Evolutionary conservation across 2,797 vertebrate genomes (phyloP).

Genomic region (Sarcoramphus papa): DNA sequence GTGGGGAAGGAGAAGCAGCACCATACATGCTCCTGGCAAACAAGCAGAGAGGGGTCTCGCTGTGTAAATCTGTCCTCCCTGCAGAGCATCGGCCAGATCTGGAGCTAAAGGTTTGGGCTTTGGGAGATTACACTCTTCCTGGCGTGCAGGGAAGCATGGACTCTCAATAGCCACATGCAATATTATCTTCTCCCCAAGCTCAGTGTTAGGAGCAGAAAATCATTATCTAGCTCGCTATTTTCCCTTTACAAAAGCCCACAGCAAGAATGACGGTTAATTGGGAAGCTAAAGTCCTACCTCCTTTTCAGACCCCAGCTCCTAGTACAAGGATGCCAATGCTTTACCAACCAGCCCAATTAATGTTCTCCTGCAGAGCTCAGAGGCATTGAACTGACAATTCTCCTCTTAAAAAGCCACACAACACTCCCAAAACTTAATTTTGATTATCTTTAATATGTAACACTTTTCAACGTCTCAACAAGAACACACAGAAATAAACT

Average conservation of each 20-base stretch:
- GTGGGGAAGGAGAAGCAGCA: not conserved
- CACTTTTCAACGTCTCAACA: not conserved
- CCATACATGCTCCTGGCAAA: not conserved
- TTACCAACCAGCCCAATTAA: not conserved
- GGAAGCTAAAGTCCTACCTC: not conserved
- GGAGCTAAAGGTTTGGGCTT: not conserved
- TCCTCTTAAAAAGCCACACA: not conserved
- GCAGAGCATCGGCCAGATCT: not conserved
- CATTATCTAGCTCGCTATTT: not conserved
- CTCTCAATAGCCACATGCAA: not conserved
- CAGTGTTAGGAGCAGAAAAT: not conserved
- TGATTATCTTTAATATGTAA: not conserved
- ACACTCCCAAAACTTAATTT: not conserved
- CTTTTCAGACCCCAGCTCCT: not conserved
- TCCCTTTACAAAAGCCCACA: not conserved
- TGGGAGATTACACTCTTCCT: not conserved
- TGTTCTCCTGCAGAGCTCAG: not conserved
- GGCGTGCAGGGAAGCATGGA: rapidly evolving
- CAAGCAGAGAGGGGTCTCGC: not conserved
- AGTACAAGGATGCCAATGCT: not conserved
- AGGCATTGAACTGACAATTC: not conserved
- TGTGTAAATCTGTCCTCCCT: not conserved
- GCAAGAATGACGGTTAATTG: not conserved
- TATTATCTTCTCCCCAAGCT: not conserved
- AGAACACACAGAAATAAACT: not conserved